phyloP scores from a whole-genome alignment of 2,888 invertebrate species.

The Tiphia femorata region DNA sequence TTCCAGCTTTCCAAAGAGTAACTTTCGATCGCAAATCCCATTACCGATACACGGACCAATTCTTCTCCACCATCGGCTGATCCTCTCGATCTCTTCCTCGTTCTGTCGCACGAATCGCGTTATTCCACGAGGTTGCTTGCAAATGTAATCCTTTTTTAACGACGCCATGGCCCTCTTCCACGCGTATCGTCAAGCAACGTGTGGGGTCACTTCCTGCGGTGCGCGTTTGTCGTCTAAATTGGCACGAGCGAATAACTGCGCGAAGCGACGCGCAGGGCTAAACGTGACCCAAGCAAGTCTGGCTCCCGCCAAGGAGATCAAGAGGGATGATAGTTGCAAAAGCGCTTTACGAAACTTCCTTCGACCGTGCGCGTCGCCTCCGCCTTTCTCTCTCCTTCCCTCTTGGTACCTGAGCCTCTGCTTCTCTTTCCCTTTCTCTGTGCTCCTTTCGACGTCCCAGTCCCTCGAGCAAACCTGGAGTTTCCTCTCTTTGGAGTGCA shows the following conservation, averaged over 20 bases:
- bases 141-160: no score
- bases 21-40: no score
- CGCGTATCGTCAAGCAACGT: conserved; percentile 1
- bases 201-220: not conserved
- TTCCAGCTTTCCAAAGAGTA: no score
- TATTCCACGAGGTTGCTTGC: no score
- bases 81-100: no score
- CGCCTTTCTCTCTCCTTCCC: not conserved
- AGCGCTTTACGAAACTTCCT: conserved; percentile 34
- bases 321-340: conserved; percentile 45
- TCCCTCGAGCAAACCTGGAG: no score
- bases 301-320: conserved; percentile 38
- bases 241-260: conserved; percentile 32
- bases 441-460: not conserved
- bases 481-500: not conserved
- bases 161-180: not conserved
- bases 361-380: not conserved
- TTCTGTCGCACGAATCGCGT: no score
- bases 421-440: not conserved
- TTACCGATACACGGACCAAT: no score
- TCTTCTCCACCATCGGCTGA: no score
- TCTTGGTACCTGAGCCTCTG: not conserved
- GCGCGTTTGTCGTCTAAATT: conserved; percentile 21
- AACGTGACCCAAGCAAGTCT: conserved; percentile 27
- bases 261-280: conserved; percentile 8